A percentile compares a stretch with the other conserved stretches of the same genome.
Evolutionary conservation across 53 echinoderm and acorn worm genomes (phyloP).

Genomic region (Echinarachnius parma): DNA sequence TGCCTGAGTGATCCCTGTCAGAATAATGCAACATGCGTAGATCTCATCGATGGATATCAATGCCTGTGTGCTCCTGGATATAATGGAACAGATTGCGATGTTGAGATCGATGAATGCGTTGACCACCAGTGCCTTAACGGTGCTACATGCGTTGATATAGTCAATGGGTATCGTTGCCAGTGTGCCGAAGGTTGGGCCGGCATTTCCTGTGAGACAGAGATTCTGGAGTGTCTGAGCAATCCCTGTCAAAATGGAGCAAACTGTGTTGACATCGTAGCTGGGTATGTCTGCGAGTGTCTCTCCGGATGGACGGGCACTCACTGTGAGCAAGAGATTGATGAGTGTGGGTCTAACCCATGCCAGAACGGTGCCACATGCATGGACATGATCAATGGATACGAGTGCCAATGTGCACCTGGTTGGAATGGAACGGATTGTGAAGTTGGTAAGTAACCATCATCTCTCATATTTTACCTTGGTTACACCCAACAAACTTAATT

Average conservation of each 20-base stretch:
- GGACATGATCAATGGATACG: constrained; percentile 15
- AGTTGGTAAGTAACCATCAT: constrained; percentile 8
- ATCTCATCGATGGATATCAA: background rate
- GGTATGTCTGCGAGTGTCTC: constrained; percentile 29
- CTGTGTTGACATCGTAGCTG: constrained; percentile 21
- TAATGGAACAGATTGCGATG: background rate
- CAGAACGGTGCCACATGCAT: constrained; percentile 34
- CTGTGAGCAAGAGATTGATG: constrained; percentile 31
- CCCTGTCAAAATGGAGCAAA: constrained; percentile 28
- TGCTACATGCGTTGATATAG: constrained; percentile 47
- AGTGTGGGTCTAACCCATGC: constrained; percentile 33
- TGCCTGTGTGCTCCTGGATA: background rate
- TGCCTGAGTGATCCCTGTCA: constrained; percentile 3
- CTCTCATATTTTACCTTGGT: too few species aligned
- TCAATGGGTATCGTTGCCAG: constrained; percentile 20
- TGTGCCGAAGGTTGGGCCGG: constrained; percentile 24
- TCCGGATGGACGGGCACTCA: constrained; percentile 26
- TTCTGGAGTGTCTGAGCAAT: constrained; percentile 29
- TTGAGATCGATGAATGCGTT: background rate
- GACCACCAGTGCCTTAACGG: constrained; percentile 45
- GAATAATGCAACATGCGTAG: background rate
- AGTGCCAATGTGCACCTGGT: constrained; percentile 30
- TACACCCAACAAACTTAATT: too few species aligned
- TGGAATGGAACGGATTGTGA: constrained; percentile 34
- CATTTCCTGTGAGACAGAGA: constrained; percentile 5